phyloP scores from a whole-genome alignment of 2,888 invertebrate genomes.

The Chymomyza caudatula region DNA sequence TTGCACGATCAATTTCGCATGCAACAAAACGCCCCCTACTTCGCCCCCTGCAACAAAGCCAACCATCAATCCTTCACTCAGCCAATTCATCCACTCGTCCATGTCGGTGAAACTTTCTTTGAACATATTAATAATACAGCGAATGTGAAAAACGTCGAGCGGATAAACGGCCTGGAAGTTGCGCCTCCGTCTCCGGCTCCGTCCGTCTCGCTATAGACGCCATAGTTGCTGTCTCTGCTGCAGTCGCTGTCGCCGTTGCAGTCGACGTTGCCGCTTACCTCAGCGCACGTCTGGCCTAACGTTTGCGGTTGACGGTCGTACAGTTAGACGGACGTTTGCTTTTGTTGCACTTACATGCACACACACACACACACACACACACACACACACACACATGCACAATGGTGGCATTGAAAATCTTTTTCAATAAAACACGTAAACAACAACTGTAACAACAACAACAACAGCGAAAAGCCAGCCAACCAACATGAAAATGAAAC shows the following conservation, averaged over 20 bases:
- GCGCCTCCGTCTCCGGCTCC: conserved; percentile 1
- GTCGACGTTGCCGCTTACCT: conserved; percentile 17
- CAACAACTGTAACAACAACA: conserved; percentile 30
- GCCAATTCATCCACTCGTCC: conserved; percentile 54
- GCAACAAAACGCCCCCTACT: background rate
- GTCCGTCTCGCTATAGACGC: too few species aligned
- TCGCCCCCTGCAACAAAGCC: too few species aligned
- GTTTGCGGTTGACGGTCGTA: conserved; percentile 65
- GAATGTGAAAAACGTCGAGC: conserved; percentile 33
- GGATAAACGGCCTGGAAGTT: conserved; percentile 49
- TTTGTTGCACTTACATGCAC: conserved; percentile 62
- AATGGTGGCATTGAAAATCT: conserved; percentile 70
- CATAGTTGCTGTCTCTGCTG: conserved; percentile 18
- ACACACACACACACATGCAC: conserved; percentile 38
- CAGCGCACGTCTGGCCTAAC: conserved; percentile 19
- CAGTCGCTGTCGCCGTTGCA: conserved; percentile 27
- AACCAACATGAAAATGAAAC: conserved; percentile 35
- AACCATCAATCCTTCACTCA: conserved; percentile 22
- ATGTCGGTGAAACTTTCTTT: conserved; percentile 68
- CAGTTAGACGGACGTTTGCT: conserved; percentile 70
- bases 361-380: conserved; percentile 12
- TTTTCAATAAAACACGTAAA: conserved; percentile 71
- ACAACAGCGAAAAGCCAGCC: conserved; percentile 18
- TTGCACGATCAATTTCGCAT: conserved; percentile 69
- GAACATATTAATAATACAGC: conserved; percentile 36